Percentiles rank a stretch among this genome's conserved stretches.
These are phyloP conservation scores for Ephialtes manifestator DNA, from an alignment of 2,888 invertebrate genomes.

Conservation along the genomic window DNA sequence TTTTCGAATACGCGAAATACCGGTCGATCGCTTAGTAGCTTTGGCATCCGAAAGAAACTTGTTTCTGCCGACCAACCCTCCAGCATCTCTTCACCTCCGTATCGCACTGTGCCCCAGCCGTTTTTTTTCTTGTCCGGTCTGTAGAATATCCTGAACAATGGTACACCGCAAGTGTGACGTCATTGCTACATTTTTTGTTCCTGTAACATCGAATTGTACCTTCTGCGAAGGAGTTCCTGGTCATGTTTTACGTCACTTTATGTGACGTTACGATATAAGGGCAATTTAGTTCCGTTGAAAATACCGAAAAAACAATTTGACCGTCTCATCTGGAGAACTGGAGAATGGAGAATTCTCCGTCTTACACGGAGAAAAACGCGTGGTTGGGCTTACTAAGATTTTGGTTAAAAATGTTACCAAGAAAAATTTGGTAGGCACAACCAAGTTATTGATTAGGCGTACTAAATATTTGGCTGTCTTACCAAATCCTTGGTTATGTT, in stretches of 20 bases:
- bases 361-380: too few relatives aligned
- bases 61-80: slow-evolving; percentile 72
- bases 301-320: background rate
- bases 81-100: slow-evolving; percentile 64
- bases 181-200: slow-evolving; percentile 16
- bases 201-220: slow-evolving; percentile 1
- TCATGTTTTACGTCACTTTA: background rate
- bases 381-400: too few relatives aligned
- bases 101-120: background rate
- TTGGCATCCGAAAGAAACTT: slow-evolving; percentile 32
- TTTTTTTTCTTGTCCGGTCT: slow-evolving; percentile 25
- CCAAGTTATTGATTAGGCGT: too few relatives aligned
- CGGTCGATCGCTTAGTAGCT: slow-evolving; percentile 31
- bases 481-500: too few relatives aligned
- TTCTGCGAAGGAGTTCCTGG: background rate
- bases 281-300: background rate
- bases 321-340: too few relatives aligned
- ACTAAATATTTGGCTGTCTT: too few relatives aligned
- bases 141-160: slow-evolving; percentile 29
- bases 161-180: slow-evolving; percentile 32
- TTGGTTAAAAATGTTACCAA: too few relatives aligned
- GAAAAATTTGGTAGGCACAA: too few relatives aligned
- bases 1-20: slow-evolving; percentile 53
- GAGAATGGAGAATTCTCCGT: too few relatives aligned
- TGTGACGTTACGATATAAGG: background rate